These are phyloP conservation scores for Falco biarmicus DNA, from an alignment of 2,797 vertebrate species.

Conservation along the genomic window DNA sequence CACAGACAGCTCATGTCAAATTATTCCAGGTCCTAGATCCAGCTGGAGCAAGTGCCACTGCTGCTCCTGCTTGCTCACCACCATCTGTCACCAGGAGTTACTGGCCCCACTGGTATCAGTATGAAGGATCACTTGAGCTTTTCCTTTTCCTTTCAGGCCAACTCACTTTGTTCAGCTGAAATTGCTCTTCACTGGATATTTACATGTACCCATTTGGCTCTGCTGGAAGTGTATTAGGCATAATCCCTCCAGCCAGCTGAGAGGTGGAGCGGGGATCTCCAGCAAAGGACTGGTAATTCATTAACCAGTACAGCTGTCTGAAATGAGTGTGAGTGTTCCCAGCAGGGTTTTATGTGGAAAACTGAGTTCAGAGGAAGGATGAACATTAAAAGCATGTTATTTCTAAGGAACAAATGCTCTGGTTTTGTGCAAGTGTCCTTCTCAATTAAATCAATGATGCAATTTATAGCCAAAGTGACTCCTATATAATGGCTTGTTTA, in stretches of 20 bases:
- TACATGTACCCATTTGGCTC: background rate
- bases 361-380: background rate
- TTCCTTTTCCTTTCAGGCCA: background rate
- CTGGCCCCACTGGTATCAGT: background rate
- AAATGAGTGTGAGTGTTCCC: fast-evolving
- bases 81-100: background rate
- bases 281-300: background rate
- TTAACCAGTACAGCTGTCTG: background rate
- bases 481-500: background rate
- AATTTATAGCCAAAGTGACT: background rate
- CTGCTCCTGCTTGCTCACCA: background rate
- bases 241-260: background rate
- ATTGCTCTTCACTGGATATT: background rate
- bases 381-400: background rate
- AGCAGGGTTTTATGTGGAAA: background rate
- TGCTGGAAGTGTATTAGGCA: background rate
- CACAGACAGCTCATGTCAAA: background rate
- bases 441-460: background rate
- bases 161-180: background rate
- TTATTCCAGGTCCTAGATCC: background rate
- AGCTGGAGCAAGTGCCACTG: fast-evolving
- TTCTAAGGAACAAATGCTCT: background rate
- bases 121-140: background rate
- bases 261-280: background rate
- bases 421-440: background rate